phyloP scores from a whole-genome alignment of 1,140 invertebrate genomes.

The Anthonomus grandis region DNA sequence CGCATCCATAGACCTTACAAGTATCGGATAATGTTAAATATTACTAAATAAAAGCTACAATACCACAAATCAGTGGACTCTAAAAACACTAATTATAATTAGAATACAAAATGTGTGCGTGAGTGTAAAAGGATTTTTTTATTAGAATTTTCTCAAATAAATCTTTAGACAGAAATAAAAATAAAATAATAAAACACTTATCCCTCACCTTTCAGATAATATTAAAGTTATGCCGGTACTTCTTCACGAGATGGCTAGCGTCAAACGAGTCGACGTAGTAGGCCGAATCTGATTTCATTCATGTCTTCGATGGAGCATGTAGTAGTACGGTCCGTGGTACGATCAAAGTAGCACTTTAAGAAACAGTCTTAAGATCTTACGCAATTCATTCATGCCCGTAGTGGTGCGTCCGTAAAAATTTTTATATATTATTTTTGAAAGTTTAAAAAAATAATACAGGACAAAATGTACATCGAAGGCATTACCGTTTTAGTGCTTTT shows the following conservation, averaged over 20 bases:
- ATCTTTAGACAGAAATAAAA: too few species aligned
- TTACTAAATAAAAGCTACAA: too few species aligned
- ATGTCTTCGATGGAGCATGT: slow-evolving; percentile 35
- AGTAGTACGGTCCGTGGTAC: slow-evolving; percentile 42
- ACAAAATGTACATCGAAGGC: slow-evolving; percentile 32
- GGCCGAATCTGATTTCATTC: slow-evolving; percentile 36
- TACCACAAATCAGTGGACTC: not conserved
- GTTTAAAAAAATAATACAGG: slow-evolving; percentile 4
- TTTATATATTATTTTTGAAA: slow-evolving; percentile 9
- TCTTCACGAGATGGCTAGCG: slow-evolving; percentile 16
- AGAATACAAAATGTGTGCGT: not conserved
- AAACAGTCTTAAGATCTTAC: slow-evolving; percentile 32
- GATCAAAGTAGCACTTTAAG: slow-evolving; percentile 39
- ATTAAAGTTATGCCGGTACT: too few species aligned
- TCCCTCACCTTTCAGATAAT: too few species aligned
- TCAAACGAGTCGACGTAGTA: slow-evolving; percentile 20
- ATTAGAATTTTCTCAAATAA: too few species aligned
- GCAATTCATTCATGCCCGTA: slow-evolving; percentile 36
- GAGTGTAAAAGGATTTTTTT: not conserved
- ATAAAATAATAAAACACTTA: too few species aligned
- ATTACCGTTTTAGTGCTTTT: slow-evolving; percentile 36
- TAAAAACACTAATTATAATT: not conserved
- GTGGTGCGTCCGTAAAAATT: not conserved
- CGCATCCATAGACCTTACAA: too few species aligned
- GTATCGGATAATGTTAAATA: too few species aligned